These are phyloP conservation scores for Drosophila ironensis DNA, from an alignment of 1,140 invertebrate genomes.

Conservation along the genomic window DNA sequence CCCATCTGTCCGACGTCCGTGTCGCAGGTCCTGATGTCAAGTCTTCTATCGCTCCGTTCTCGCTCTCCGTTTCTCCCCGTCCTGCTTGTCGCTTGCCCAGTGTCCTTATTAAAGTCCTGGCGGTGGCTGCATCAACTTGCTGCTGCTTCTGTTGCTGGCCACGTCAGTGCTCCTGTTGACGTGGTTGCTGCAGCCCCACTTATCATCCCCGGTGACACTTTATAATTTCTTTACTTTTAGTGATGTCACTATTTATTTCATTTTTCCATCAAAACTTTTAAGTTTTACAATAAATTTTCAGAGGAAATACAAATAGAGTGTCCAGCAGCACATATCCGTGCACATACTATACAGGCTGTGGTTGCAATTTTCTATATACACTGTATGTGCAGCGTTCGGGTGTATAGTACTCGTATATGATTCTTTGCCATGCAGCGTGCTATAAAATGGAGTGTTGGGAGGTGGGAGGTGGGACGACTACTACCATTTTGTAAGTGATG, in stretches of 20 bases:
- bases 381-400: neutral
- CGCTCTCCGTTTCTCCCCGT: conserved; percentile 15
- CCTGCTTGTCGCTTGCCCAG: conserved; percentile 55
- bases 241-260: conserved; percentile 82
- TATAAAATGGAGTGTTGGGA: conserved; percentile 2
- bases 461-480: too few relatives aligned
- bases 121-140: conserved; percentile 69
- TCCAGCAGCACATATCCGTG: conserved; percentile 51
- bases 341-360: conserved; percentile 19
- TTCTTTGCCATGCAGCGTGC: conserved; percentile 22
- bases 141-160: conserved; percentile 33
- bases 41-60: conserved; percentile 34
- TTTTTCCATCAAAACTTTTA: conserved; percentile 82
- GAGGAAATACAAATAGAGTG: conserved; percentile 80
- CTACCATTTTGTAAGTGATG: conserved; percentile 75
- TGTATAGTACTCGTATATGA: too few relatives aligned
- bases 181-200: conserved; percentile 74
- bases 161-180: conserved; percentile 40
- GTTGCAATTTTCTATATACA: conserved; percentile 39
- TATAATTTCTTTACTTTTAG: conserved; percentile 82
- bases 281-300: conserved; percentile 81
- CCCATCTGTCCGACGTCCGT: conserved; percentile 29
- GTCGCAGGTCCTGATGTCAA: conserved; percentile 27
- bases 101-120: conserved; percentile 75
- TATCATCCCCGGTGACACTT: conserved; percentile 82